These are phyloP conservation scores for Smittia sp. DNA, from an alignment of 2,888 invertebrate genomes.

Conservation along the genomic window DNA sequence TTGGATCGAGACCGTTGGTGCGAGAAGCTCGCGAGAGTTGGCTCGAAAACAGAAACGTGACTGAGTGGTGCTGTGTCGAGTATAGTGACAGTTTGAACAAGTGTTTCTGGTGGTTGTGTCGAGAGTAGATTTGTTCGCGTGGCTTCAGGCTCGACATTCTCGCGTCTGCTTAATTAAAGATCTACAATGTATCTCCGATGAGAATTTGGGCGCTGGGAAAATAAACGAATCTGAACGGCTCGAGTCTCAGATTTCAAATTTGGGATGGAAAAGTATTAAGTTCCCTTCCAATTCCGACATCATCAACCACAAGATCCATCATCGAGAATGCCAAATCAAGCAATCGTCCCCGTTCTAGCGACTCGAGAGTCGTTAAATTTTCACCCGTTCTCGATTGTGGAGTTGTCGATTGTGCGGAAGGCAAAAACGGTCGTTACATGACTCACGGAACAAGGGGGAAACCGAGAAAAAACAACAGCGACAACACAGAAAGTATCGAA, in stretches of 20 bases:
- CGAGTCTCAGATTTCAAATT: conserved; percentile 26
- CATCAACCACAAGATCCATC: conserved; percentile 8
- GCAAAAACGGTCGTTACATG: background rate
- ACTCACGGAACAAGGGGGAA: background rate
- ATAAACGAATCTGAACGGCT: background rate
- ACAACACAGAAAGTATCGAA: conserved; percentile 22
- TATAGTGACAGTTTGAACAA: background rate
- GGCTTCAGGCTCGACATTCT: no score
- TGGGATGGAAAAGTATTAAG: conserved; percentile 25
- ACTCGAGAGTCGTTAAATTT: conserved; percentile 13
- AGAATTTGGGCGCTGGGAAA: background rate
- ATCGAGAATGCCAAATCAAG: background rate
- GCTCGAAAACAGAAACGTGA: conserved; percentile 5
- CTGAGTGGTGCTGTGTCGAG: conserved; percentile 11
- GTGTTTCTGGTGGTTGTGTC: conserved; percentile 14
- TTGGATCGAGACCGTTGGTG: background rate
- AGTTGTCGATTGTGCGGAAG: background rate
- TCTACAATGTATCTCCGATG: background rate
- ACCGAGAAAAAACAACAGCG: background rate
- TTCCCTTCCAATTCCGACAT: background rate
- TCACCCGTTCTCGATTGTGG: background rate
- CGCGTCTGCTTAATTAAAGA: no score
- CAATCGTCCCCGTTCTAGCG: background rate
- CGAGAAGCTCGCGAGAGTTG: background rate
- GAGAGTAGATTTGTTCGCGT: background rate